phyloP scores from a whole-genome alignment of 2,113 vertebrate genomes.

The Amblyornis subalaris region DNA sequence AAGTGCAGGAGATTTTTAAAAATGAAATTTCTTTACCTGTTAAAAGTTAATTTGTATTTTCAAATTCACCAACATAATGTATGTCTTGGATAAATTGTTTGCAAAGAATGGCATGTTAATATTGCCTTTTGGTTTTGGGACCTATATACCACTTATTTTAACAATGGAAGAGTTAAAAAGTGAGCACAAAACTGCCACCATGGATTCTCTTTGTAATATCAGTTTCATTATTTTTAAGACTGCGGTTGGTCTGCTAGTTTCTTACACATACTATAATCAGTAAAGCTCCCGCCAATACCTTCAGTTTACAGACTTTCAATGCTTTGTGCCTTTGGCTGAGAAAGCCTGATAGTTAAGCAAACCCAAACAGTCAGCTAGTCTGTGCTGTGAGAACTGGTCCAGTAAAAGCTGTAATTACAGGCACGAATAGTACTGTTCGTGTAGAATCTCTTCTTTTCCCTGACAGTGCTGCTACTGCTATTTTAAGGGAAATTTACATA shows the following conservation, averaged over 20 bases:
- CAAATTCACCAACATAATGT: neutral
- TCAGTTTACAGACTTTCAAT: conserved; percentile 23
- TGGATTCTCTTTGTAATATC: neutral
- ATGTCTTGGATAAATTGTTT: neutral
- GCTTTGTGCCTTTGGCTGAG: neutral
- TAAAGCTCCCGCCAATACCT: neutral
- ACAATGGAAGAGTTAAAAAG: neutral
- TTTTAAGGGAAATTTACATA: neutral
- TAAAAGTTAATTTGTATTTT: neutral
- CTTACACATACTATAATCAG: neutral
- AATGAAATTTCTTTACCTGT: neutral
- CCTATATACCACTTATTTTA: neutral
- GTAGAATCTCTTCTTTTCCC: neutral
- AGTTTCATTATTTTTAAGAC: conserved; percentile 22
- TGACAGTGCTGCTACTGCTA: neutral
- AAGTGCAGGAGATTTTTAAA: neutral
- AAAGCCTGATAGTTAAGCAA: neutral
- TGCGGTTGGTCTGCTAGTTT: neutral
- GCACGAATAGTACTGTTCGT: neutral
- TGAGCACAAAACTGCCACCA: neutral
- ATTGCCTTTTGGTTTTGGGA: neutral
- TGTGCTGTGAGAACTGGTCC: neutral
- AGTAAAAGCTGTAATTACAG: neutral
- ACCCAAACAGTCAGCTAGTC: neutral
- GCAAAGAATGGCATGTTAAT: neutral